Evolutionary conservation across 2,797 vertebrate species (phyloP), one percentile per base, ranked within the genome.

Genomic region (Phoeniculus purpureus): DNA sequence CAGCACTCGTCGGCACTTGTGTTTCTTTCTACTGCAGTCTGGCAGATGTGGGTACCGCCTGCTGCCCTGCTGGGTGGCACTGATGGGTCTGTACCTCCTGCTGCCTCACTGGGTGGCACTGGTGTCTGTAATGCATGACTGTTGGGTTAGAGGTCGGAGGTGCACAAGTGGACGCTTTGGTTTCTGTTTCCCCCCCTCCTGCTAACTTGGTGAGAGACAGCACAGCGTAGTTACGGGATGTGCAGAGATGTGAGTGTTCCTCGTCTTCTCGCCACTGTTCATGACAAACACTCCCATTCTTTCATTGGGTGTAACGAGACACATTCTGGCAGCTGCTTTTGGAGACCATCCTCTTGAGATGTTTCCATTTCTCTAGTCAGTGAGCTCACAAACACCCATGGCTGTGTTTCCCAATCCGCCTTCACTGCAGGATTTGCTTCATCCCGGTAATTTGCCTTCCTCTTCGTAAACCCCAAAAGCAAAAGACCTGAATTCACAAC

Each of bases 251-350:
- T 54, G 52, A 18, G 21, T 68, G 9, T 80, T 92, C 72, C 79
- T 45, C 10, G 21, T 66, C 59, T 37, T 37, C 43, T 43, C 43
- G 43, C 13, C 43, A 43, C 14, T 16, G 43, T 27, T 71, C 48
- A 1, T 86, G 55, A 29, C 45, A 74, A 66, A 2, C 25, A 20
- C 21, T 18, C 56, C 21, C 2, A 12, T 64, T 50, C 43, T 54
- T n/a, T 7, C 6, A 7, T 40, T 73, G 84, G 50, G 26, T 56
- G 81, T 50, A 21, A 20, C 20, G 2, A 4, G 0, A 0, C 4
- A 25, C 37, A n/a, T 77, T 64, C 88, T 71, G 77, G 64, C 80
- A 68, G 80, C 70, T 76, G 54, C 50, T 77, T 34, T 55, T 34
- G 15, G n/a, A 43, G 51, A 4, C 71, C 7, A 32, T 15, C 58